Base-by-base conservation (phyloP, 2,888 invertebrate species). In the Eupithecia insigniata region DNA sequence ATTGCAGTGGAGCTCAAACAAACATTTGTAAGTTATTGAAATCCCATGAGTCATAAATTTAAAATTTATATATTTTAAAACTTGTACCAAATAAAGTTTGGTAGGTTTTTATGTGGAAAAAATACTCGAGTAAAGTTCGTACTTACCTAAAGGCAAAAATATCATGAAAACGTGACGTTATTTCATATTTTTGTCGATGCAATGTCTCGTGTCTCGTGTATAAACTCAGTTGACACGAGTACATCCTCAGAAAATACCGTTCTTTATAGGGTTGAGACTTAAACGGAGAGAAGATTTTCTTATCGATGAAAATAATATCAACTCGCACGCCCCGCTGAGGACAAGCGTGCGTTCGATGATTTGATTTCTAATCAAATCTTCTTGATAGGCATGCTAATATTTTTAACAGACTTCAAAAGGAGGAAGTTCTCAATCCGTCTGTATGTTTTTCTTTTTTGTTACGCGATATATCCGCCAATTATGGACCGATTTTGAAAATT, bases 111-210 rank as follows among this genome's bases (percentile, higher is more conserved):
- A 51, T 3, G 22, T 22, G 10, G 10, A 51, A 51, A 26, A 55
- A 55, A 55, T 55, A 55, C 55, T 22, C 2, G 51, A 51, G 22
- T 51, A 55, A 26, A 55, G 12, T 55, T 55, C 26, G 55, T 26
- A 60, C 30, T 1, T 2, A 28, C 30, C 3, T 36, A 62, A 3
- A n/a, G 12, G 12, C n/a, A 22, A 64, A 36, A 34, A 22, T 5
- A 39, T 39, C 60, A 26, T 39, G 36, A 22, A 64, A 36, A 64
- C 64, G 36, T 64, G 64, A 36, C 7, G 36, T 39, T 64, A 64
- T 64, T 64, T 39, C 14, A 36, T 64, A n/a, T 1, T 75, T 69
- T 78, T 77, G 32, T 58, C 32, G 66, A 66, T 64, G 67, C 10
- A 73, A 16, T 58, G 32, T 26, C 0, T 6, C 46, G 64, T n/a